Evolutionary conservation across 2,113 vertebrate genomes (phyloP), one percentile per base, ranked within the genome.

Genomic region (Megaceryle maxima): DNA sequence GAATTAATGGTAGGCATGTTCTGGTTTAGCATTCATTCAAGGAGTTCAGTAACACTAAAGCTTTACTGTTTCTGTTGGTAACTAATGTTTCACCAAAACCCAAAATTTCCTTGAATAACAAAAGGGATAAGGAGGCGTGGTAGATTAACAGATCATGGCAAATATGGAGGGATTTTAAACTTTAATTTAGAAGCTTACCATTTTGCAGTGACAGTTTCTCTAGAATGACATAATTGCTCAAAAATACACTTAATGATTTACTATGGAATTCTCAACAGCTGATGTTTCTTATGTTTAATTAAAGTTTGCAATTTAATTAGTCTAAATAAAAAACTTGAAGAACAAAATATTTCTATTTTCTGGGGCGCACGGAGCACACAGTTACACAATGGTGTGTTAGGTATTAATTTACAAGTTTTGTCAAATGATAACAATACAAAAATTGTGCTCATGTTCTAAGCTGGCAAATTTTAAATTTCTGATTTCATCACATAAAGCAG

Each of bases 401-500:
- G 9, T 62, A 28, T 57, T 46, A 59, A 63, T 88, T 73, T 51
- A 60, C 10, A 60, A 67, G 17, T 64, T 77, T 64, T 62, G 7
- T 37, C 43, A 95, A 78, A 63, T 67, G 48, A 66, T 82, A 48
- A 28, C 21, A 51, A 26, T 51, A 75, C 48, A 76, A 81, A 67
- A 62, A 82, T 88, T 82, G 95, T 86, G 46, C 35, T 39, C 37
- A 60, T 68, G 25, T 96, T 88, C 51, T 77, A 88, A 87, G n/a
- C 50, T 83, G 66, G 60, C 33, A 92, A 68, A 16, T 55, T 88
- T 75, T 80, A 9, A 88, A 31, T 44, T 93, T 94, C 75, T 90
- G 46, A 72, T 92, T 90, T 94, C 21, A 68, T 87, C 94, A 91
- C 22, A 59, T 72, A 60, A 87, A 96, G 43, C 57, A n/a, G 41